Evolutionary conservation across 2,888 invertebrate genomes (phyloP).

Genomic region (Diadegma fenestrale): DNA sequence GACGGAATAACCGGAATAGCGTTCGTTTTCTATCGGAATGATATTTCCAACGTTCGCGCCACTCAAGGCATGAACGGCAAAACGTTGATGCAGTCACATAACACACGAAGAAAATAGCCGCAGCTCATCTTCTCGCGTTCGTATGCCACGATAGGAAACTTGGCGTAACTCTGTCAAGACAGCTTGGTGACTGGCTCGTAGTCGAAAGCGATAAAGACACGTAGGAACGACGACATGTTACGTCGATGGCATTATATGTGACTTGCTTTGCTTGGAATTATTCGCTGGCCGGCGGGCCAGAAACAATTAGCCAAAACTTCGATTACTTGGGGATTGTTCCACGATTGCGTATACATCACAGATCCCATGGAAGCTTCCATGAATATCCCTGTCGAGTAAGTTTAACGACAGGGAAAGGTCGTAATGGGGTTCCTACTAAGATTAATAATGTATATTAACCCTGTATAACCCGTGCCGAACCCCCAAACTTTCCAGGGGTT

Average conservation of each 20-base stretch:
- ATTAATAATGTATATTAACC: slow-evolving; percentile 49
- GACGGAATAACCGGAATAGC: slow-evolving; percentile 7
- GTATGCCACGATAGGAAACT: slow-evolving; percentile 19
- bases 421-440: slow-evolving; percentile 29
- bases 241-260: slow-evolving; percentile 28
- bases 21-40: background rate
- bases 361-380: slow-evolving; percentile 40
- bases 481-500: slow-evolving; percentile 12
- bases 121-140: background rate
- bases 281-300: slow-evolving; percentile 10
- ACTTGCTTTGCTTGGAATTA: slow-evolving; percentile 19
- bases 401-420: slow-evolving; percentile 22
- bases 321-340: slow-evolving; percentile 22
- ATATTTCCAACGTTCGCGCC: background rate
- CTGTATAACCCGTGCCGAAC: slow-evolving; percentile 5
- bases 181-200: slow-evolving; percentile 16
- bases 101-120: background rate
- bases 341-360: slow-evolving; percentile 33
- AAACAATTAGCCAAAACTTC: slow-evolving; percentile 42
- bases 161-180: slow-evolving; percentile 5
- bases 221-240: slow-evolving; percentile 17
- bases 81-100: background rate
- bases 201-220: slow-evolving; percentile 2
- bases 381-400: slow-evolving; percentile 17
- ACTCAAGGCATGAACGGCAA: background rate